A percentile compares a stretch with the other conserved stretches of the same genome.
These are phyloP conservation scores for Anser cygnoides DNA, from an alignment of 2,113 vertebrate genomes.

Conservation along the genomic window DNA sequence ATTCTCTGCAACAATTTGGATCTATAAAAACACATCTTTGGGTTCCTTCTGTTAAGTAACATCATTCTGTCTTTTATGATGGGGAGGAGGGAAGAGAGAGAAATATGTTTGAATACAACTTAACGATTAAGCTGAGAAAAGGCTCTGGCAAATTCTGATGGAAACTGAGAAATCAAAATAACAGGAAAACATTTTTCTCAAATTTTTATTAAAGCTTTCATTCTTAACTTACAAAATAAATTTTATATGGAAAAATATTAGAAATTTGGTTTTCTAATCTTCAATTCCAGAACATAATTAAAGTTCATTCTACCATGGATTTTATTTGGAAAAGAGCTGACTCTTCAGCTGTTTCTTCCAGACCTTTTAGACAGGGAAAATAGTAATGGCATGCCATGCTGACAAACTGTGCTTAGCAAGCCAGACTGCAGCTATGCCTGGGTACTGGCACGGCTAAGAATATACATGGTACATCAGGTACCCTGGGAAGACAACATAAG, in stretches of 20 bases:
- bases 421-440: not conserved
- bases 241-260: not conserved
- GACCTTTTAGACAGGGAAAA: not conserved
- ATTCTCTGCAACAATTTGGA: not conserved
- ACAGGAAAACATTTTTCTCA: rapidly evolving
- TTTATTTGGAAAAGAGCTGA: not conserved
- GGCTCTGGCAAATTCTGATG: not conserved
- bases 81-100: not conserved
- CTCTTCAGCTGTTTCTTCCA: not conserved
- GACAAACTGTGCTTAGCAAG: not conserved
- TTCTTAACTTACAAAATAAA: not conserved
- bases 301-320: not conserved
- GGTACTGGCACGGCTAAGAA: not conserved
- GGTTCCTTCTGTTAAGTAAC: not conserved
- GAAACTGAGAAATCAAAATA: not conserved
- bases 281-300: not conserved
- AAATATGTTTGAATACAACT: not conserved
- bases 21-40: not conserved
- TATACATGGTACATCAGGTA: not conserved
- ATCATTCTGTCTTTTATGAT: not conserved
- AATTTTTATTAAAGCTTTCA: not conserved
- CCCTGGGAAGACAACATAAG: not conserved
- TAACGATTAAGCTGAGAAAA: not conserved
- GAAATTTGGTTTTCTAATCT: not conserved
- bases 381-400: not conserved